These are phyloP conservation scores for Tragopan temminckii DNA, from an alignment of 2,797 vertebrate species.

Conservation along the genomic window DNA sequence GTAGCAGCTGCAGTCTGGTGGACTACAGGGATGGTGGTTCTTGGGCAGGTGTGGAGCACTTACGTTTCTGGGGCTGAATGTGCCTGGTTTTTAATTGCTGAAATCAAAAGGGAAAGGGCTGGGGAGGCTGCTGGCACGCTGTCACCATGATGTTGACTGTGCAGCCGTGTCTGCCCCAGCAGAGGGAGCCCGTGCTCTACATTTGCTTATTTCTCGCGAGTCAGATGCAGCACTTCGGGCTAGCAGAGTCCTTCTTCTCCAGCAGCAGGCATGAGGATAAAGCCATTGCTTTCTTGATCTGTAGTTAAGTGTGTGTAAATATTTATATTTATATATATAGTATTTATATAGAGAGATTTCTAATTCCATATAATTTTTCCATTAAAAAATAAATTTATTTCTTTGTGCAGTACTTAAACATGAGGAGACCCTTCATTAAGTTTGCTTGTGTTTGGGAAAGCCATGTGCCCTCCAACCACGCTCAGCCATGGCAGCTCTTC, in stretches of 20 bases:
- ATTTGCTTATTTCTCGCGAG: not conserved
- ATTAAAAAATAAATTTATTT: rapidly evolving
- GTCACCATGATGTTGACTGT: rapidly evolving
- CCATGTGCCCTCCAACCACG: rapidly evolving
- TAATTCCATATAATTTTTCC: not conserved
- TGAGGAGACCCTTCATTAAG: not conserved
- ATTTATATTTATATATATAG: not conserved
- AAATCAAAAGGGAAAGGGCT: not conserved
- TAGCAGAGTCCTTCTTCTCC: not conserved
- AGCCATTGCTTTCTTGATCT: not conserved
- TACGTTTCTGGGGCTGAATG: not conserved
- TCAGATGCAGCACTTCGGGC: not conserved
- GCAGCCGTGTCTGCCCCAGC: slow-evolving; percentile 2
- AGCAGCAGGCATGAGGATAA: not conserved
- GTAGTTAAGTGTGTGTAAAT: not conserved
- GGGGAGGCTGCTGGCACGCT: not conserved
- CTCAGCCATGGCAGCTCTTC: not conserved
- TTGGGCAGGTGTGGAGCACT: not conserved
- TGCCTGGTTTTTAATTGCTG: not conserved
- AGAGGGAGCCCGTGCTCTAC: slow-evolving; percentile 68
- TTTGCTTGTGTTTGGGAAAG: not conserved
- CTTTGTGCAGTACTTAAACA: not conserved
- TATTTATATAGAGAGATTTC: not conserved
- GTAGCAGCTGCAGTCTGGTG: rapidly evolving
- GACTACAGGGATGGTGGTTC: not conserved